These are phyloP conservation scores for Vanessa atalanta DNA, from an alignment of 1,140 invertebrate species.

Conservation along the genomic window DNA sequence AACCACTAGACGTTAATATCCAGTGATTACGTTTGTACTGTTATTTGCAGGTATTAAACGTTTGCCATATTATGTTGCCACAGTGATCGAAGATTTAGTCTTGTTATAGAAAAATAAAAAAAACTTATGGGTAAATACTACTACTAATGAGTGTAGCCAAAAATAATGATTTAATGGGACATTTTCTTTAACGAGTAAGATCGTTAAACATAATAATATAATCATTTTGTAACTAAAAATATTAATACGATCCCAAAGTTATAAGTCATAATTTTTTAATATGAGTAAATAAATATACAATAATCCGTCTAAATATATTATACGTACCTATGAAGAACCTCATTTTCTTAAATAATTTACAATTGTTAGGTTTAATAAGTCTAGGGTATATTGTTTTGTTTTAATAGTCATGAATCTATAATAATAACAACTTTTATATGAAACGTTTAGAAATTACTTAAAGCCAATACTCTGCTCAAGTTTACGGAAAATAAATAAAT, in stretches of 20 bases:
- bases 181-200: not conserved
- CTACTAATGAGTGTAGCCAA: slow-evolving; percentile 4
- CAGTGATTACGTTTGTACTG: not conserved
- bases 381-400: not conserved
- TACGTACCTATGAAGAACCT: slow-evolving; percentile 13
- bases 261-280: slow-evolving; percentile 5
- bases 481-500: too few relatives aligned
- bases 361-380: slow-evolving; percentile 3
- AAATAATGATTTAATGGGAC: not conserved
- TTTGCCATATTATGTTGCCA: not conserved
- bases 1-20: not conserved
- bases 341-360: slow-evolving; percentile 19
- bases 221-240: not conserved
- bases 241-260: not conserved
- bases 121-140: not conserved
- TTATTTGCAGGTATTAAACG: not conserved
- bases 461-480: not conserved
- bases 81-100: slow-evolving; percentile 7
- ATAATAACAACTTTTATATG: not conserved
- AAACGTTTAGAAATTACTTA: not conserved
- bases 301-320: slow-evolving; percentile 17
- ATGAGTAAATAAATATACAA: slow-evolving; percentile 11
- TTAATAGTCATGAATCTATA: not conserved
- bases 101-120: slow-evolving; percentile 32
- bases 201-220: not conserved